Evolutionary conservation across 1,140 invertebrate genomes (phyloP).

Genomic region (Sycophila sp.): DNA sequence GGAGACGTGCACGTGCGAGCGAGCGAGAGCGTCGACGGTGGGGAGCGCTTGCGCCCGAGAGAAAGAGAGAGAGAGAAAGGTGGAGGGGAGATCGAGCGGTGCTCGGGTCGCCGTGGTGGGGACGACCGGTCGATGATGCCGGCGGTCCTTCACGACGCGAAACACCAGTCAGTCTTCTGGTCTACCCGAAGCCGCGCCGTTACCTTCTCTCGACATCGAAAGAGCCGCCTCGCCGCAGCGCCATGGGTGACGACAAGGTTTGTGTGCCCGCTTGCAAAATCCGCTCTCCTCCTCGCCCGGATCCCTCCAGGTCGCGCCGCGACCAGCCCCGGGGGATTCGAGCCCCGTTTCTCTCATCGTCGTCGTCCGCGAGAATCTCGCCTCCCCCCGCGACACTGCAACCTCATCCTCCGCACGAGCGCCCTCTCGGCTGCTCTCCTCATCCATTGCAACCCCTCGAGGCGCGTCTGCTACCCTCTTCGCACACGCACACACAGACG

Average conservation of each 20-base stretch:
- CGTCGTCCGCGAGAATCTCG: background rate
- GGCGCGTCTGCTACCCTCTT: background rate
- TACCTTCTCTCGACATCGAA: constrained; percentile 59
- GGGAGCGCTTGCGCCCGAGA: constrained; percentile 29
- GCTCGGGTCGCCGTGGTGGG: constrained; percentile 38
- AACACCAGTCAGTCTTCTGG: constrained; percentile 63
- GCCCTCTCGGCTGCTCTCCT: constrained; percentile 10
- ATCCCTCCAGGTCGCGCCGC: background rate
- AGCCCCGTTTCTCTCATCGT: background rate
- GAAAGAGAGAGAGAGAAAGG: background rate
- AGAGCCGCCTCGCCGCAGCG: constrained; percentile 58
- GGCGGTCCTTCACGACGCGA: constrained; percentile 57
- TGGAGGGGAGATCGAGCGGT: background rate
- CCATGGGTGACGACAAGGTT: constrained; percentile 64
- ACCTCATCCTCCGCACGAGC: constrained; percentile 7
- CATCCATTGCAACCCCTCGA: constrained; percentile 1
- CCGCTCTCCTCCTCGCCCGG: background rate
- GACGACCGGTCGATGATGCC: constrained; percentile 64
- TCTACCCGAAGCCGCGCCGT: constrained; percentile 59
- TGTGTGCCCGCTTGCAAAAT: constrained; percentile 47
- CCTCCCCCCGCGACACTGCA: background rate
- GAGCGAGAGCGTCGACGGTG: constrained; percentile 9
- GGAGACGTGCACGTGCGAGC: background rate
- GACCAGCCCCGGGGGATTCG: too few species aligned
- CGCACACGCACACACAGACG: background rate